Base-by-base conservation (phyloP, 1,140 invertebrate genomes). In the Matsumurasca onukii region DNA sequence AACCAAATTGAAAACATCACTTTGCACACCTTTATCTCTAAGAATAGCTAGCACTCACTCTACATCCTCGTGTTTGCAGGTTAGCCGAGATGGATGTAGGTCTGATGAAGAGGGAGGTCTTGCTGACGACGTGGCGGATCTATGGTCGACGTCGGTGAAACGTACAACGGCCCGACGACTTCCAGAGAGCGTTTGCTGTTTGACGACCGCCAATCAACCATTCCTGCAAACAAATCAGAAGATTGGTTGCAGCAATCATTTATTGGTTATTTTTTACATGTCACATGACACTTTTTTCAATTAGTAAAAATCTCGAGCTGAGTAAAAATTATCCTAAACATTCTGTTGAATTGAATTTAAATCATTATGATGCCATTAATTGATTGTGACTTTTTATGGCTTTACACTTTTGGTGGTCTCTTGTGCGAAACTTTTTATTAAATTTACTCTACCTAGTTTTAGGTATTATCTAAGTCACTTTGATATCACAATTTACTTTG, bases 201-300 rank as follows among this genome's bases (percentile, higher is more conserved):
- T 17, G 78, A 76, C 34, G 78, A 81, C 66, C 81, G 76, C 77
- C 81, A 80, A 25, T 81, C 82, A 62, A 82, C 68, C 66, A 78
- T 73, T 22, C 77, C 78, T 76, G 76, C 77, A 76, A 78, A n/a
- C n/a, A n/a, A n/a, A n/a, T n/a, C n/a, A n/a, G 76, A 67, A 74
- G 25, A 77, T 74, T n/a, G 76, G 78, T 5, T 73, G 45, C 73
- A 76, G 74, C 30, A 76, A 51, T 63, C 69, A 70, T 63, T 74
- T 75, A 59, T 74, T 68, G 68, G 73, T 73, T 71, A 68, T 72
- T 63, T 45, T 45, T n/a, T n/a, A n/a, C n/a, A 45, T n/a, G n/a
- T 45, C n/a, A 13, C n/a, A 45, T 13, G n/a, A 45, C n/a, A 45
- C n/a, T 45, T 45, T 45, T 12, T 45, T 45, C 39, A 45, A n/a